Percentiles rank a stretch among this genome's conserved stretches.
These are phyloP conservation scores for Lithosia quadra DNA, from an alignment of 2,888 invertebrate genomes.

Conservation along the genomic window DNA sequence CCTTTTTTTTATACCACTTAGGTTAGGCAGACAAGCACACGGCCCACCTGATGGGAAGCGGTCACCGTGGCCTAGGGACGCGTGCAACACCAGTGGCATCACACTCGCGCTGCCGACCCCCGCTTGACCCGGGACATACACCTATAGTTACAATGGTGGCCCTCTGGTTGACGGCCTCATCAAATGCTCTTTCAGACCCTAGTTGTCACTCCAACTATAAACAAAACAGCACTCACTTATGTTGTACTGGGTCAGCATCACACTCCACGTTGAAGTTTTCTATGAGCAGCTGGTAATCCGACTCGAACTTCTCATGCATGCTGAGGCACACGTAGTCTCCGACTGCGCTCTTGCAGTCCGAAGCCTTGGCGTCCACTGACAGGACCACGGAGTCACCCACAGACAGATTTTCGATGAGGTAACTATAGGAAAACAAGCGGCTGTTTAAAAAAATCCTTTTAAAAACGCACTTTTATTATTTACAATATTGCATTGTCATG, in stretches of 20 bases:
- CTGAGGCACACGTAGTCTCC: constrained; percentile 67
- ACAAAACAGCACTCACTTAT: constrained; percentile 56
- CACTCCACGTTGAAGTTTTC: constrained; percentile 58
- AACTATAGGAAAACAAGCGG: constrained; percentile 54
- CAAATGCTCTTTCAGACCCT: too few species aligned
- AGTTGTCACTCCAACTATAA: neutral
- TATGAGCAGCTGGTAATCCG: constrained; percentile 60
- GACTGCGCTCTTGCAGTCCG: constrained; percentile 48
- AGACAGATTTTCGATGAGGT: constrained; percentile 60
- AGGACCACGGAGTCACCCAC: constrained; percentile 58
- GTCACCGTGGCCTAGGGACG: too few species aligned
- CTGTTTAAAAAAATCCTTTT: too few species aligned
- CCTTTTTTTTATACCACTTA: too few species aligned
- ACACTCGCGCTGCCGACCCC: too few species aligned
- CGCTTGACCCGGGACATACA: neutral
- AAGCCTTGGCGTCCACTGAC: constrained; percentile 56
- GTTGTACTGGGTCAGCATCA: constrained; percentile 42
- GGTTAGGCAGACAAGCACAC: too few species aligned
- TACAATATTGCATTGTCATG: too few species aligned
- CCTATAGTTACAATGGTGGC: neutral
- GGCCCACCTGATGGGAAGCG: too few species aligned
- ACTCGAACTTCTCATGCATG: constrained; percentile 55
- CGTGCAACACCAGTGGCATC: too few species aligned
- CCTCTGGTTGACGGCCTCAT: neutral
- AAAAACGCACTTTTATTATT: too few species aligned